These are phyloP conservation scores for Sitobion miscanthi DNA, from an alignment of 1,140 invertebrate species.

Conservation along the genomic window DNA sequence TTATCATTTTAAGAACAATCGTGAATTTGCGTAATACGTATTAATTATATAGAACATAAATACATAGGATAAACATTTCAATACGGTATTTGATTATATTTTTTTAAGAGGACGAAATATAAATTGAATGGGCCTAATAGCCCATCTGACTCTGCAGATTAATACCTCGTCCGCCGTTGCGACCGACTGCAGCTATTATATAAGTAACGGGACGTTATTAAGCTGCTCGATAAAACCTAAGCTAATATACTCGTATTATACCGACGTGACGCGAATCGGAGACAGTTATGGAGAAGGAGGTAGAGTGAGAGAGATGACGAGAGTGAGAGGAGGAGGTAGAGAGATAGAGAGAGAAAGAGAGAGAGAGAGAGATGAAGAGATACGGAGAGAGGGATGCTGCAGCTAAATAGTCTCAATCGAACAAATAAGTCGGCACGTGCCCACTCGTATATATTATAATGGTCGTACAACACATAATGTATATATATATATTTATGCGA, in stretches of 20 bases:
- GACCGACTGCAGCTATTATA: not conserved
- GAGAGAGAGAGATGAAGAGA: no score
- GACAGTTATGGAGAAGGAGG: not conserved
- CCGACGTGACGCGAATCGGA: not conserved
- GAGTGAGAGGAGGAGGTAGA: no score
- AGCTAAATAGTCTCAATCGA: not conserved
- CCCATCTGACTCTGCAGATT: not conserved
- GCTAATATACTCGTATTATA: not conserved
- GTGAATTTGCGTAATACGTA: not conserved
- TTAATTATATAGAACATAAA: not conserved
- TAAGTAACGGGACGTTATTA: not conserved
- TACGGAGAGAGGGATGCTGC: not conserved
- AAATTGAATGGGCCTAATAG: not conserved
- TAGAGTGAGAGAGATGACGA: not conserved
- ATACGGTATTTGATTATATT: not conserved
- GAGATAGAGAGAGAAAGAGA: not conserved
- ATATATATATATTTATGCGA: not conserved
- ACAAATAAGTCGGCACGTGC: not conserved
- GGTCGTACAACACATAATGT: not conserved
- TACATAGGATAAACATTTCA: no score
- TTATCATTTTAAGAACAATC: no score
- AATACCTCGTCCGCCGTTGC: not conserved
- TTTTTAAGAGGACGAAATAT: not conserved
- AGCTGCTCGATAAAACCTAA: not conserved
- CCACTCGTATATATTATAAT: not conserved